Base-by-base conservation (phyloP, 2,888 invertebrate species). In the Tolmerus cingulatus region DNA sequence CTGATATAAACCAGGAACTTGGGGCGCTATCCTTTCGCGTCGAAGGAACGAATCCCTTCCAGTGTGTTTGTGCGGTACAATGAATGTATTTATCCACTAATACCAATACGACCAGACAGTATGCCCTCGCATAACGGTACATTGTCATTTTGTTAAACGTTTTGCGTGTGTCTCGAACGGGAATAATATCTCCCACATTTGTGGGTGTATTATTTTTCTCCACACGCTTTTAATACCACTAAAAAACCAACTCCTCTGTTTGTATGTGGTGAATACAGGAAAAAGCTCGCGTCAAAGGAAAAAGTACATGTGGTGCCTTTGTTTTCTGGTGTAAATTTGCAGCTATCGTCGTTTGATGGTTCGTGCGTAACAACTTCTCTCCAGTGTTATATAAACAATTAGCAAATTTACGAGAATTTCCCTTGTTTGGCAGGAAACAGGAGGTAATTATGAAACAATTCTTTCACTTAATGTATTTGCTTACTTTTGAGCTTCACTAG, bases 311-410 rank as follows among this genome's bases (percentile, higher is more conserved):
- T 81, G 46, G 81, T 51, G 81, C 81, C 55, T 81, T 81, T 81
- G 43, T 27, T 81, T 37, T 51, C n/a, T 30, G 51, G 81, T 81
- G 46, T 51, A 81, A 55, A 55, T 81, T 81, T 81, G 23, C 51
- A 81, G 55, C 46, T 81, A 76, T 76, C 76, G 7, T 30, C 43
- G 43, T n/a, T 78, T 43, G 37, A 40, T 43, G 43, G 78, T 78
- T 23, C 37, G 78, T 78, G 78, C 40, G 78, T 23, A 40, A 43
- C 66, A 78, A 43, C 23, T 78, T 23, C 40, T 23, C 43, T 23
- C 78, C 43, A 23, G 78, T 78, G 78, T 78, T 78, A 78, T 40
- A 78, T 78, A 78, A 78, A 78, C 78, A 78, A 78, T 78, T 78
- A 78, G 23, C 78, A 78, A 43, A 43, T 23, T 43, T 78, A 23